Evolutionary conservation across 1,140 invertebrate genomes (phyloP), one percentile per base, ranked within the genome.

Genomic region (Chlorops oryzae): DNA sequence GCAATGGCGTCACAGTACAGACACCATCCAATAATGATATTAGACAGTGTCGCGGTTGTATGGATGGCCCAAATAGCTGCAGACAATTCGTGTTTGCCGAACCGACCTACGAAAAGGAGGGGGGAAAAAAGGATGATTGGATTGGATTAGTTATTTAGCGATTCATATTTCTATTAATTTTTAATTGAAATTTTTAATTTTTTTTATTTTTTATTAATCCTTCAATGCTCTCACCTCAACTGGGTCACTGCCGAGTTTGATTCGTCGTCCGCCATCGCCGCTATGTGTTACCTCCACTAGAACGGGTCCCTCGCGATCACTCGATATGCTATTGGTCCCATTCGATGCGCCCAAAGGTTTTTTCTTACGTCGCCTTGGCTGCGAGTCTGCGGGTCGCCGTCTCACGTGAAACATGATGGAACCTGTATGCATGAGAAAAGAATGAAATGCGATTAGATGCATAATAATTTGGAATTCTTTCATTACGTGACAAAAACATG

Each of bases 351-450:
- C 78, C 12, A 80, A 72, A 1, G 86, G 86, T 74, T 94, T 93
- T 79, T 95, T 95, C 81, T 94, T 94, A 15, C 90, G 79, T 61
- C 91, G 88, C 45, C 91, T 77, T 12, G 88, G 90, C 66, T 91
- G 88, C 58, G 87, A 85, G 73, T 95, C 92, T 9, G 88, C 86
- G 41, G 92, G 91, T 61, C 90, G 79, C 63, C 90, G 80, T 54
- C 90, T 79, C 66, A 95, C 90, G 73, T 95, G 92, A 65, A 96
- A 96, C 87, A 93, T 94, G 62, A 96, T 90, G 44, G 89, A 91
- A 65, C 91, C 91, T 93, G 47, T 5, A 63, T n/a, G n/a, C n/a
- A 47, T 34, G n/a, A 21, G 32, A 9, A 25, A 15, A 23, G 41
- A 49, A 22, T 38, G 49, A 34, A 47, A 13, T 15, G 15, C 3